Evolutionary conservation across 2,797 vertebrate genomes (phyloP).

Genomic region (Pangasius sanitwongsei): DNA sequence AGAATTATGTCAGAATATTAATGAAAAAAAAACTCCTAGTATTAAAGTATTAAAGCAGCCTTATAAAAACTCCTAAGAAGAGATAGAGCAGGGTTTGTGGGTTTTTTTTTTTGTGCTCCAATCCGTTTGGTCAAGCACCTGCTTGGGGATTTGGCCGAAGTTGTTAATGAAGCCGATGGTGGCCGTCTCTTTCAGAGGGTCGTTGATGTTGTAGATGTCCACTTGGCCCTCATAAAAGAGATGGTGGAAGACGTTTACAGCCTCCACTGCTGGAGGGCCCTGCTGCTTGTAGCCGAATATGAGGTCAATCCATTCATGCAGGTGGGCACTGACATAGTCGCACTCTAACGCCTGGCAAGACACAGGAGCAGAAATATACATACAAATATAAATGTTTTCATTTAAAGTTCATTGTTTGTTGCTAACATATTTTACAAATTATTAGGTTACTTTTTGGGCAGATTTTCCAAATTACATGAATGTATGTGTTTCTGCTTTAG

Average conservation of each 20-base stretch:
- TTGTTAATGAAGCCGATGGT: conserved; percentile 99
- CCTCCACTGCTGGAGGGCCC: conserved; percentile 92
- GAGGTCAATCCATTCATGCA: conserved; percentile 98
- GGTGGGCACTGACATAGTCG: conserved; percentile 94
- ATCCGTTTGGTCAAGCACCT: conserved; percentile 73
- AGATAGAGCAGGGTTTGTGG: not conserved
- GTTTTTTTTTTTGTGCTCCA: not conserved
- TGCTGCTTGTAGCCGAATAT: conserved; percentile 99
- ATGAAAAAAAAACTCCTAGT: not conserved
- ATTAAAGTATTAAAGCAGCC: not conserved
- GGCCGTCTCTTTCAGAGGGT: conserved; percentile 96
- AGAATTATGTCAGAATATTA: not conserved
- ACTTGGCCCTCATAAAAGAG: conserved; percentile 99
- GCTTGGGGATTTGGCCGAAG: conserved; percentile 98
- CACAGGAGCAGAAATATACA: not conserved
- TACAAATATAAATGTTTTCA: not conserved
- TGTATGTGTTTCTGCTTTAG: not conserved
- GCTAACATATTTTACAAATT: not conserved
- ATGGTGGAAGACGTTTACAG: conserved; percentile 98
- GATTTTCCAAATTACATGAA: not conserved
- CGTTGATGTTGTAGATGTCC: conserved; percentile 99
- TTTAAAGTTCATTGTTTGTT: not conserved
- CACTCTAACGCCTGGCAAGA: conserved; percentile 90
- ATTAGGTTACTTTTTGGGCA: not conserved
- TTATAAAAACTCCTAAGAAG: not conserved